Base-by-base conservation (phyloP, 2,888 invertebrate species). In the Apocheima hispidaria region DNA sequence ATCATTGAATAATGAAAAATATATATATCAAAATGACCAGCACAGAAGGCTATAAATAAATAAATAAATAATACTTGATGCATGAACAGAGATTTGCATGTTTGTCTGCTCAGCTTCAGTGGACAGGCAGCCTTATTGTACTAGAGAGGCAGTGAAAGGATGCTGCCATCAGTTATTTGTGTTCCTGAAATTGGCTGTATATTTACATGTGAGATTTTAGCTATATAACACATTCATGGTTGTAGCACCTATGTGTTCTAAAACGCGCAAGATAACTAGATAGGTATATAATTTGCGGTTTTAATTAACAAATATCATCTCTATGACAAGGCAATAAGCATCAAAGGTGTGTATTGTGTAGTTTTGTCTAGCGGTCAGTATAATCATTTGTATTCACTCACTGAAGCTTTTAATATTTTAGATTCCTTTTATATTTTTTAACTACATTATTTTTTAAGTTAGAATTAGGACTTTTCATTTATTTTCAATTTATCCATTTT, bases 171-270 rank as follows among this genome's bases (percentile, higher is more conserved):
- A 10, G 49, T n/a, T 43, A 28, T 57, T 58, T 66, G 71, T 76
- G 79, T 81, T 83, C 77, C 77, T 82, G 63, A 67, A 68, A 67
- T 78, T 66, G 75, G 72, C 73, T 75, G 73, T 77, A 75, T 67
- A 66, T 73, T 70, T 69, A 60, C 68, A 68, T 66, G 70, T 72
- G 69, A 69, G 66, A 73, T 73, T 56, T 56, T 46, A 73, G 66
- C 57, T 69, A 69, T 70, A 69, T 26, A 70, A 65, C 57, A 70
- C 66, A 66, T 70, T 66, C 26, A 51, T 20, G 71, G 72, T 73
- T 77, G 71, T 73, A 44, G 59, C 72, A 73, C 67, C 65, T 62
- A 74, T 73, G 74, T 72, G 68, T 68, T 69, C 65, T 69, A n/a
- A 18, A 48, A 12, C 46, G n/a, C 18, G 10, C 44, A 26, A 18